Base-by-base conservation (phyloP, 2,888 invertebrate genomes). In the Melikaiella ostensackeni region DNA sequence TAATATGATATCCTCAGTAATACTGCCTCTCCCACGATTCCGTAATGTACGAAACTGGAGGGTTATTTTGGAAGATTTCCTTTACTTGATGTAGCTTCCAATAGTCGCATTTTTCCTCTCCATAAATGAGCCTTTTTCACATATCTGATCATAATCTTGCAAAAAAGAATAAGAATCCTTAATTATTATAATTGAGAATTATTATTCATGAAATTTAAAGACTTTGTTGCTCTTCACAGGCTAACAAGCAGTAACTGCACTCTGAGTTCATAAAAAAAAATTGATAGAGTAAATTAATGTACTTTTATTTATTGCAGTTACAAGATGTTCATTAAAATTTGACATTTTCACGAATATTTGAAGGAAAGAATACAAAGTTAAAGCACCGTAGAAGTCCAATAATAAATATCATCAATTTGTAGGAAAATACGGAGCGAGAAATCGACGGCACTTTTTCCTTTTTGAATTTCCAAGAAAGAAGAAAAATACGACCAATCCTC, bases 401-500 rank as follows among this genome's bases (percentile, higher is more conserved):
- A 46, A 50, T n/a, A 55, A 55, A 30, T 70, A 30, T n/a, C 11
- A 55, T 70, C 30, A 70, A 21, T 19, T 50, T 55, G 11, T 46
- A 30, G n/a, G n/a, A 70, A 55, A 70, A 21, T 50, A 33, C 50
- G 19, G 30, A 30, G n/a, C 30, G 55, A 55, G 50, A 30, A 70
- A 70, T 33, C n/a, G n/a, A 50, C 16, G 16, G 30, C n/a, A 50
- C 50, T 50, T 50, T 5, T 11, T 66, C 46, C 16, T 42, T 0
- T 70, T 70, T 46, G 33, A 70, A 50, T 70, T 70, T 33, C 42
- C 19, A 66, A 35, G 57, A 33, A 66, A 50, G 57, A 42, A 46
- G 33, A 33, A 64, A 57, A 59, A 76, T 76, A 59, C 42, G 75
- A 80, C 57, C 73, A 64, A 50, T 50, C 62, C 73, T 79, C 55